These are phyloP conservation scores for Ailurus styani DNA, from an alignment of 2,113 vertebrate species.

Conservation along the genomic window DNA sequence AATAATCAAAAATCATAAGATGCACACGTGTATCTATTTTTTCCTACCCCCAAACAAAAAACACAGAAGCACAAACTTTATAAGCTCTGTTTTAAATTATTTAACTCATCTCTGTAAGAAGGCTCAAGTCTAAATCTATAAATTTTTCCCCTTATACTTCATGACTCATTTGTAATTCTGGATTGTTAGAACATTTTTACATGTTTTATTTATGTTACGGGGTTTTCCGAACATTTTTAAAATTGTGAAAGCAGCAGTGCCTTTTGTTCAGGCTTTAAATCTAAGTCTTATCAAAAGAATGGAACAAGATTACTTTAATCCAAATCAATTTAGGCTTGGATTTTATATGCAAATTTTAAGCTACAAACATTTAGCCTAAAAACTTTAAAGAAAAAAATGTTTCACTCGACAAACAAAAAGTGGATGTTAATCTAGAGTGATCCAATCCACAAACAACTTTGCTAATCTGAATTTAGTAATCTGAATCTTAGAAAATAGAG, in stretches of 20 bases:
- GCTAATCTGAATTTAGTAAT: background rate
- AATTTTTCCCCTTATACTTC: background rate
- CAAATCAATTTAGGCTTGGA: constrained; percentile 15
- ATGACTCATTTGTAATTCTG: constrained; percentile 33
- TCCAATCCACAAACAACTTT: background rate
- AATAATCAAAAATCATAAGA: background rate
- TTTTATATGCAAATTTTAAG: constrained; percentile 32
- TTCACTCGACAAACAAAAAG: background rate
- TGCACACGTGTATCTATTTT: background rate
- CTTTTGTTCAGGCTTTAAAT: constrained; percentile 18
- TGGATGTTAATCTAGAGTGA: background rate
- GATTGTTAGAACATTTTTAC: background rate
- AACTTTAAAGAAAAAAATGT: background rate
- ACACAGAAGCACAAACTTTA: background rate
- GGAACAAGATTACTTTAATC: constrained; percentile 20
- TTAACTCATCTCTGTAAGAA: background rate
- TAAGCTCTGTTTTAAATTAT: background rate
- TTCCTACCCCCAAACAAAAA: background rate
- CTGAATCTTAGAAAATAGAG: background rate
- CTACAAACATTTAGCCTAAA: constrained; percentile 35
- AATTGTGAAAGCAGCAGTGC: background rate
- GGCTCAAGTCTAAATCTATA: background rate
- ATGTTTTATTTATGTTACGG: constrained; percentile 38
- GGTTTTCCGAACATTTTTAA: constrained; percentile 26
- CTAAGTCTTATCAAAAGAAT: constrained; percentile 12